These are phyloP conservation scores for Hypotaenidia okinawae DNA, from an alignment of 2,797 vertebrate species.

Conservation along the genomic window DNA sequence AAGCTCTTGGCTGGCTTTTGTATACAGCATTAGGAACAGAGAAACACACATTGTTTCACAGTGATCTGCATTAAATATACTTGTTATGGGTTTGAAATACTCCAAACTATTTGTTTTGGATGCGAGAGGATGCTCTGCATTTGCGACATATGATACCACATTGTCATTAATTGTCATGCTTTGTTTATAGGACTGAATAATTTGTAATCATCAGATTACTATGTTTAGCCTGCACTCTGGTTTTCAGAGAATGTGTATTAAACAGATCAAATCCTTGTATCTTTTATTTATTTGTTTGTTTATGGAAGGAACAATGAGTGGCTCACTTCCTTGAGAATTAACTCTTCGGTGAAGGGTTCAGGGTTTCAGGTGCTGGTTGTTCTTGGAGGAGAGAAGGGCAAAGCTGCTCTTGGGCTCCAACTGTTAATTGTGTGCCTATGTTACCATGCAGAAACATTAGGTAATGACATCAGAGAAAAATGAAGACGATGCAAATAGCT, in stretches of 20 bases:
- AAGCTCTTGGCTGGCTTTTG: conserved; percentile 42
- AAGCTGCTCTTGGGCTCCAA: not conserved
- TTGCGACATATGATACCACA: conserved; percentile 43
- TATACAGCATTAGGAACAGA: conserved; percentile 36
- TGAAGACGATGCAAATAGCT: not conserved
- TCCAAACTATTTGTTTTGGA: conserved; percentile 57
- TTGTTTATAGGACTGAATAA: conserved; percentile 72
- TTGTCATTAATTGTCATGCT: conserved; percentile 70
- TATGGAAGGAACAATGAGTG: conserved; percentile 4
- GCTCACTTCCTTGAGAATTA: conserved; percentile 34
- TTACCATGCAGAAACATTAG: not conserved
- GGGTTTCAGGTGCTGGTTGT: not conserved
- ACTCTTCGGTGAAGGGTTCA: not conserved
- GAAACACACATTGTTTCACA: conserved; percentile 49
- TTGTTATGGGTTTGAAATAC: conserved; percentile 50
- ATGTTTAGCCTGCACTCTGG: conserved; percentile 58
- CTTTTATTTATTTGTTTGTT: conserved; percentile 59
- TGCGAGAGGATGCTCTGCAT: conserved; percentile 37
- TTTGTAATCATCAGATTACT: conserved; percentile 74
- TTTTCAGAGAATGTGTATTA: conserved; percentile 34
- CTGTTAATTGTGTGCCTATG: not conserved
- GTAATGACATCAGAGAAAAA: not conserved
- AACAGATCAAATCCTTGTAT: conserved; percentile 43
- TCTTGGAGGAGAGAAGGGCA: not conserved
- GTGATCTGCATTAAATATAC: conserved; percentile 43